phyloP scores from a whole-genome alignment of 2,797 vertebrate species.

The Liparis tanakae region DNA sequence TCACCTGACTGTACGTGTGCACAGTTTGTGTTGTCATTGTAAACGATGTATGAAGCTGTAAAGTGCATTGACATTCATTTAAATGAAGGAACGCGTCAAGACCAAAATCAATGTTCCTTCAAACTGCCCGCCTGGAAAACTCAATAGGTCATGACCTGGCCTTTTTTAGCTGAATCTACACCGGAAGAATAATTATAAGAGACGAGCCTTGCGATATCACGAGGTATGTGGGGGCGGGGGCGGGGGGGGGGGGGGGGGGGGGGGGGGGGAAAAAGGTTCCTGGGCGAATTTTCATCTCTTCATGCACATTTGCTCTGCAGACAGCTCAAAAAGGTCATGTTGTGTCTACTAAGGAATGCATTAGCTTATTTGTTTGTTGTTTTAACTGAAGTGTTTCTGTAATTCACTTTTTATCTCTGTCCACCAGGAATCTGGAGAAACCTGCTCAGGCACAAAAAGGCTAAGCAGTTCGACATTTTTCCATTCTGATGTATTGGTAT shows the following conservation, averaged over 20 bases:
- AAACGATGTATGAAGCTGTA: not conserved
- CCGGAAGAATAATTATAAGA: constrained; percentile 62
- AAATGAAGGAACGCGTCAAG: not conserved
- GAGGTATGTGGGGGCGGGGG: constrained; percentile 32
- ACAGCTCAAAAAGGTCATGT: constrained; percentile 52
- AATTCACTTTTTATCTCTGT: not conserved
- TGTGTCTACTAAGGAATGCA: constrained; percentile 17
- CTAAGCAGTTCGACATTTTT: not conserved
- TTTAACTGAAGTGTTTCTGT: constrained; percentile 1
- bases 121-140: constrained; percentile 42
- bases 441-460: not conserved
- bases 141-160: constrained; percentile 63
- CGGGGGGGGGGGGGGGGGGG: constrained; percentile 53
- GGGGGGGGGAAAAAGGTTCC: constrained; percentile 34
- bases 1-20: not conserved
- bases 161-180: constrained; percentile 61
- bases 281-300: constrained; percentile 27
- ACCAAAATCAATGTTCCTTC: constrained; percentile 37
- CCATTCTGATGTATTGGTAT: not conserved
- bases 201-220: constrained; percentile 21
- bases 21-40: not conserved
- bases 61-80: constrained; percentile 15
- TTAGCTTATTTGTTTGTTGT: not conserved
- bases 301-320: constrained; percentile 21
- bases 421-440: not conserved